Conservation (phyloP, 2,113 vertebrate species). For the Stercorarius parasiticus region DNA sequence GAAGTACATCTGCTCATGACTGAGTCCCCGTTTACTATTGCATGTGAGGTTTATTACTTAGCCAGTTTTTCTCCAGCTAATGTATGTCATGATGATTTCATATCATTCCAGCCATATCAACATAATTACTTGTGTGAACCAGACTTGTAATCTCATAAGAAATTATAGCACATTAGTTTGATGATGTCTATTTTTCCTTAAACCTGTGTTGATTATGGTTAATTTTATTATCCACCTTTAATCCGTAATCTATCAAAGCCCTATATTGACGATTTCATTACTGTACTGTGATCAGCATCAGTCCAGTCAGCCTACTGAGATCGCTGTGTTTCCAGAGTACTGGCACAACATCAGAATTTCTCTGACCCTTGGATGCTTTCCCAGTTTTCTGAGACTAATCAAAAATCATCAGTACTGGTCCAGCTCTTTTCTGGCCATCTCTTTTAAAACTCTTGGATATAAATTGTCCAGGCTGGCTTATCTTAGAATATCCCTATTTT, state of each 20-base stretch:
- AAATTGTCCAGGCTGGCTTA: background rate
- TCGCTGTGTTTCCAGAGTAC: background rate
- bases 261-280: background rate
- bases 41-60: constrained; percentile 10
- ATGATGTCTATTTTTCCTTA: constrained; percentile 40
- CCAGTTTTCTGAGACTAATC: constrained; percentile 1
- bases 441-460: background rate
- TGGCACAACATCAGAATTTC: background rate
- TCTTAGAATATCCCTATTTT: background rate
- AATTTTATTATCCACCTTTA: constrained; percentile 41
- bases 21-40: constrained; percentile 7
- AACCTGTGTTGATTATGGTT: constrained; percentile 13
- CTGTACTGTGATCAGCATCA: background rate
- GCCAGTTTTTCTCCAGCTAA: constrained; percentile 13
- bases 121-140: constrained; percentile 26
- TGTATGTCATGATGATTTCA: constrained; percentile 16
- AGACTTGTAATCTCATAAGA: constrained; percentile 31
- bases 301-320: background rate
- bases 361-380: constrained; percentile 29
- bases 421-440: background rate
- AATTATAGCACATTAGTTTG: constrained; percentile 33
- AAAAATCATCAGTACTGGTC: background rate
- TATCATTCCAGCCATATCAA: constrained; percentile 13
- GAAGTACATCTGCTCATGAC: constrained; percentile 21
- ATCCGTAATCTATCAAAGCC: background rate